Percentiles rank a stretch among this genome's conserved stretches.
Conservation (phyloP, 2,797 vertebrate species). For the Synanceia verrucosa region DNA sequence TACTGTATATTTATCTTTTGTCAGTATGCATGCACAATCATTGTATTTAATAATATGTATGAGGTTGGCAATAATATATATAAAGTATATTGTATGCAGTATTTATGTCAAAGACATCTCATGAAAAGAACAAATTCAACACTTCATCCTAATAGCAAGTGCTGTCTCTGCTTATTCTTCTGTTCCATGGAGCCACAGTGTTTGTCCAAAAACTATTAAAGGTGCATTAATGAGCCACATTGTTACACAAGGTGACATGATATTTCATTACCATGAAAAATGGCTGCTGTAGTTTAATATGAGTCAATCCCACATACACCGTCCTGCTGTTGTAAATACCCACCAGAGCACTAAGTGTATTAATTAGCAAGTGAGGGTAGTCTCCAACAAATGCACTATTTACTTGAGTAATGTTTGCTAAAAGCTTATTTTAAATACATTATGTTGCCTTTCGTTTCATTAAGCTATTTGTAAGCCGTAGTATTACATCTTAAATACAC, state of each 20-base stretch:
- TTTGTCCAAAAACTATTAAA: background rate
- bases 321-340: background rate
- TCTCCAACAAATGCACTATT: background rate
- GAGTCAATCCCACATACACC: background rate
- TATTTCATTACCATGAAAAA: conserved; percentile 9
- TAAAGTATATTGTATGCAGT: background rate
- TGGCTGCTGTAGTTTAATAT: background rate
- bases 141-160: background rate
- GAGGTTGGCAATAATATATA: background rate
- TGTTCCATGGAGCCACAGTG: background rate
- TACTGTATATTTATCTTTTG: no score
- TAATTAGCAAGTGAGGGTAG: background rate
- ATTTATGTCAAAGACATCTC: background rate
- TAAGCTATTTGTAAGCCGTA: background rate
- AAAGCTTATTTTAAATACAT: background rate
- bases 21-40: no score
- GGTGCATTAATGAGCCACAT: background rate
- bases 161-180: background rate
- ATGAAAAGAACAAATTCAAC: background rate
- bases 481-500: background rate
- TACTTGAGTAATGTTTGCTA: background rate
- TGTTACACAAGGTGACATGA: background rate
- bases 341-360: background rate
- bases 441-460: background rate
- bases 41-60: background rate